phyloP scores from a whole-genome alignment of 2,113 vertebrate species.

The Oncorhynchus kisutch region DNA sequence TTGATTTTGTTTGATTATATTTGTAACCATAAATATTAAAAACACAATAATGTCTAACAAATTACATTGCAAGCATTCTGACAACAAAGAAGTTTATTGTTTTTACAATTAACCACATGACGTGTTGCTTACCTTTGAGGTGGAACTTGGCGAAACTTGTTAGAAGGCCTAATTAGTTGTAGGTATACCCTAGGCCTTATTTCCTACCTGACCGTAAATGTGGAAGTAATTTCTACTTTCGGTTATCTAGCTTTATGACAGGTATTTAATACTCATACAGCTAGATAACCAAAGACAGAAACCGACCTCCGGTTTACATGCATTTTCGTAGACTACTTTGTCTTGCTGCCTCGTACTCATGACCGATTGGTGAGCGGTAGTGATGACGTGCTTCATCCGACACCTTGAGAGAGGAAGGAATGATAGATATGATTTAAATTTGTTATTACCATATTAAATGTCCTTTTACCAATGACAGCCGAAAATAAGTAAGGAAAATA shows the following conservation, averaged over 20 bases:
- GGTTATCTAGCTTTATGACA: slow-evolving; percentile 99
- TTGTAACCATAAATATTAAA: too few relatives aligned
- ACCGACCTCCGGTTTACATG: slow-evolving; percentile 72
- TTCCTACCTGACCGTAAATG: slow-evolving; percentile 33
- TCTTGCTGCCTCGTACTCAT: not conserved
- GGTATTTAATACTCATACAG: slow-evolving; percentile 92
- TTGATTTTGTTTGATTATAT: too few relatives aligned
- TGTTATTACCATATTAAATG: not conserved
- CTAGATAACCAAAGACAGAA: slow-evolving; percentile 99
- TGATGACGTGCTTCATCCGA: slow-evolving; percentile 14
- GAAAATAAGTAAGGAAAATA: not conserved
- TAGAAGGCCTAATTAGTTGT: not conserved
- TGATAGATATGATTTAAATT: slow-evolving; percentile 9
- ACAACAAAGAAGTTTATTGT: not conserved
- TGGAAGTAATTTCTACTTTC: slow-evolving; percentile 97
- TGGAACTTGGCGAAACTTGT: slow-evolving; percentile 2
- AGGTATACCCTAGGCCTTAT: not conserved
- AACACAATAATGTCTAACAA: too few relatives aligned
- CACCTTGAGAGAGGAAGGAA: slow-evolving; percentile 27
- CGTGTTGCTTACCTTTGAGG: not conserved
- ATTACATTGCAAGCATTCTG: too few relatives aligned
- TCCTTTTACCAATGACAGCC: not conserved
- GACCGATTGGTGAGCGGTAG: not conserved
- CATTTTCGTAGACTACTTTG: not conserved
- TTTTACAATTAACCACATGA: not conserved